A percentile compares a stretch with the other conserved stretches of the same genome.
These are phyloP conservation scores for Dorcus parallelipipedus DNA, from an alignment of 2,888 invertebrate genomes.

Conservation along the genomic window DNA sequence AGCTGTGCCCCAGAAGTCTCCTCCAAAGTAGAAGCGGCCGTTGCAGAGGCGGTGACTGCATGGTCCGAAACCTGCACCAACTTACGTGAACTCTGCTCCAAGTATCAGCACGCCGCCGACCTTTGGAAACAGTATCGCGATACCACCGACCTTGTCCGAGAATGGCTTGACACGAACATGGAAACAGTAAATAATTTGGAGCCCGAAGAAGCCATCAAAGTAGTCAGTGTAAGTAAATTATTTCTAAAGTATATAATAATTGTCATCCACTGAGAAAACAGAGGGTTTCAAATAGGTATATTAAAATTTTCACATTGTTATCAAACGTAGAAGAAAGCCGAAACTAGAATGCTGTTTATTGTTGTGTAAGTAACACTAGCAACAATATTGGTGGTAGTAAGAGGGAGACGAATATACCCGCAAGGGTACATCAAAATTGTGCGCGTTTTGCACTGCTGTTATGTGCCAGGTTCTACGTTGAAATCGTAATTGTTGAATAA, in stretches of 20 bases:
- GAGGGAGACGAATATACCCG: no score
- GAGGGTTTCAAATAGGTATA: no score
- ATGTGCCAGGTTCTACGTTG: no score
- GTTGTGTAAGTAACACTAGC: no score
- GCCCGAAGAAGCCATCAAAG: conserved; percentile 67
- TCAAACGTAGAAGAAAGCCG: no score
- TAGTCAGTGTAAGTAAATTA: conserved; percentile 61
- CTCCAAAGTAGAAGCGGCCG: conserved; percentile 68
- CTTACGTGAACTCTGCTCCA: conserved; percentile 69
- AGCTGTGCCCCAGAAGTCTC: conserved; percentile 69
- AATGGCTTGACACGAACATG: conserved; percentile 75
- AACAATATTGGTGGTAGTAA: no score
- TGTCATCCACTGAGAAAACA: no score
- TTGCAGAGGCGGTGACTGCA: conserved; percentile 74
- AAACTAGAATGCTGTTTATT: no score
- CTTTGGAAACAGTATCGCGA: conserved; percentile 79
- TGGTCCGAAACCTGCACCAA: conserved; percentile 79
- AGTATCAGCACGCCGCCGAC: conserved; percentile 77
- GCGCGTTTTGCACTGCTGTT: no score
- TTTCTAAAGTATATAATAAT: not conserved
- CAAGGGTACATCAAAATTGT: no score
- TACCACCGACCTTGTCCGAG: conserved; percentile 71
- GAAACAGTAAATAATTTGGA: conserved; percentile 67
- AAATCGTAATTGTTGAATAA: no score
- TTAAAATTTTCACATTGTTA: no score